These are phyloP conservation scores for Melipona beecheii DNA, from an alignment of 2,888 invertebrate species.

Conservation along the genomic window DNA sequence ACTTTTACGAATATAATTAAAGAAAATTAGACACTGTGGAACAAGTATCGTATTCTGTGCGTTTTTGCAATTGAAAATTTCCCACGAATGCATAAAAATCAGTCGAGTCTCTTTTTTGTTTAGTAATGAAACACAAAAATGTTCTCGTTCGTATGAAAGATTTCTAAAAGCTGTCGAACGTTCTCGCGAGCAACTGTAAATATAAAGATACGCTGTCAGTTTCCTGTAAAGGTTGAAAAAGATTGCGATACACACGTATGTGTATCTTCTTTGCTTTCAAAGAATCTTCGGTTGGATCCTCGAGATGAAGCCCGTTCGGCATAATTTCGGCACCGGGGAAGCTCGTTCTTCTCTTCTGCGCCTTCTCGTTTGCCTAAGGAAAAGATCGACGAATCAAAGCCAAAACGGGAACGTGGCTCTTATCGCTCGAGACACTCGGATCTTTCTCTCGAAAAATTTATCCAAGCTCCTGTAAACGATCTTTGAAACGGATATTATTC, in stretches of 20 bases:
- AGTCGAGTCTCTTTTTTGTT: too few species aligned
- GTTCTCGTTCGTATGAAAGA: not conserved
- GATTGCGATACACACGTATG: not conserved
- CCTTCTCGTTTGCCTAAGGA: slow-evolving; percentile 32
- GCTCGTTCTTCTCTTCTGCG: not conserved
- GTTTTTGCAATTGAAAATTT: too few species aligned
- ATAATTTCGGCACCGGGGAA: slow-evolving; percentile 27
- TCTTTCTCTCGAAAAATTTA: not conserved
- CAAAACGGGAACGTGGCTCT: slow-evolving; percentile 28
- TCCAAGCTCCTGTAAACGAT: not conserved
- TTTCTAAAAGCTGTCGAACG: not conserved
- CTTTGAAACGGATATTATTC: not conserved
- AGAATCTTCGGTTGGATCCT: slow-evolving; percentile 34
- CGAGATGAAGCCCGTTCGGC: slow-evolving; percentile 43
- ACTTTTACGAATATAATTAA: too few species aligned
- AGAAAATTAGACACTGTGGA: too few species aligned
- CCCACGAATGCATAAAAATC: too few species aligned
- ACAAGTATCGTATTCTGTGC: too few species aligned
- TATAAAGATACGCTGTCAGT: not conserved
- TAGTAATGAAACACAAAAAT: too few species aligned
- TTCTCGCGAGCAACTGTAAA: not conserved
- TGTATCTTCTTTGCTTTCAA: not conserved
- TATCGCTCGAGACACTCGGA: slow-evolving; percentile 19
- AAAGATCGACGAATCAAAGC: slow-evolving; percentile 28
- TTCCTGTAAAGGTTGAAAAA: not conserved